Conservation (phyloP, 2,797 vertebrate genomes). For the Chelon auratus region DNA sequence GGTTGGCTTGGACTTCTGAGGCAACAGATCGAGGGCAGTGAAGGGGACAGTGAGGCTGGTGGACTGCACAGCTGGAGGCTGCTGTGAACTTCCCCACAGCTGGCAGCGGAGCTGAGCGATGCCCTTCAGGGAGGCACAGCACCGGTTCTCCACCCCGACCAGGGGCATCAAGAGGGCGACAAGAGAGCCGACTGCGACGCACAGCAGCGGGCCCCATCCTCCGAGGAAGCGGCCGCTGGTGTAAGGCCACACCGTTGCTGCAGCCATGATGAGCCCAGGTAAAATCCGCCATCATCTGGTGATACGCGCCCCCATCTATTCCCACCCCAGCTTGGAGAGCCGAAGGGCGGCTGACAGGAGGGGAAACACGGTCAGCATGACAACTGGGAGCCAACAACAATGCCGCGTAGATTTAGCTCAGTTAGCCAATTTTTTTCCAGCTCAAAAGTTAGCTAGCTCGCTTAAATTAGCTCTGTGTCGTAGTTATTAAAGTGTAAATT, state of each 20-base stretch:
- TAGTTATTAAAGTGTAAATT: accelerated
- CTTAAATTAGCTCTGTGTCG: neutral
- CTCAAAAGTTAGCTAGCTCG: neutral
- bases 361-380: slow-evolving; percentile 14
- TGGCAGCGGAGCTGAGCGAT: slow-evolving; percentile 86
- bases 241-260: slow-evolving; percentile 73
- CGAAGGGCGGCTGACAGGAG: slow-evolving; percentile 8
- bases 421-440: neutral
- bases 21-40: slow-evolving; percentile 84
- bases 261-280: slow-evolving; percentile 75
- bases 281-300: slow-evolving; percentile 58
- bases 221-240: slow-evolving; percentile 77
- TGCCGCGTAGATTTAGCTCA: neutral
- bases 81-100: slow-evolving; percentile 71
- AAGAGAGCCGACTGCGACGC: slow-evolving; percentile 86
- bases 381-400: neutral
- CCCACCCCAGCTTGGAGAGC: slow-evolving; percentile 31
- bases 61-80: slow-evolving; percentile 75
- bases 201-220: slow-evolving; percentile 87
- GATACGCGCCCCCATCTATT: slow-evolving; percentile 55
- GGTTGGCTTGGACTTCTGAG: slow-evolving; percentile 85
- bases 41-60: slow-evolving; percentile 91
- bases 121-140: slow-evolving; percentile 82
- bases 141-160: slow-evolving; percentile 86
- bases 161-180: slow-evolving; percentile 87